Evolutionary conservation across 2,797 vertebrate genomes (phyloP).

Genomic region (Pristis pectinata): DNA sequence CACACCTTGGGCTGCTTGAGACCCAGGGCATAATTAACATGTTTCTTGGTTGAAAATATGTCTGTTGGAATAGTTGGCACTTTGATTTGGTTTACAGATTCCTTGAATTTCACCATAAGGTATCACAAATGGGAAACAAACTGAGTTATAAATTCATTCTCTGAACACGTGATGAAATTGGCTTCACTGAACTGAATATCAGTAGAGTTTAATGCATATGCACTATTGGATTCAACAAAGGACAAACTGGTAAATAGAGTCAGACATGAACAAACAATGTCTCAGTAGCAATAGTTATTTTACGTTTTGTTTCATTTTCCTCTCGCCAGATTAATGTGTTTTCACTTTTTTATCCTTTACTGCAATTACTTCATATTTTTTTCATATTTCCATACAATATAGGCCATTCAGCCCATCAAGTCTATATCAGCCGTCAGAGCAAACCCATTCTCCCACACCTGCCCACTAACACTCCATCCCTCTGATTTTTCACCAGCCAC

Average conservation of each 20-base stretch:
- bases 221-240: too few species aligned
- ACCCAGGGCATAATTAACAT: background rate
- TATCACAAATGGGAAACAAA: background rate
- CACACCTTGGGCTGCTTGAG: too few species aligned
- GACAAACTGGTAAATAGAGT: too few species aligned
- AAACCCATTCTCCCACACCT: background rate
- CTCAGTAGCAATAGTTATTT: background rate
- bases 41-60: background rate
- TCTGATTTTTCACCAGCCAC: too few species aligned
- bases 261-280: background rate
- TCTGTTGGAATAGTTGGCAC: background rate
- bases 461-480: too few species aligned
- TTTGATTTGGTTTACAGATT: background rate
- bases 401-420: background rate
- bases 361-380: background rate
- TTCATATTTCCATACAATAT: too few species aligned
- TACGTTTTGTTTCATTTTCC: background rate
- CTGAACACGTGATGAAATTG: too few species aligned
- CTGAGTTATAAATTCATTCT: too few species aligned
- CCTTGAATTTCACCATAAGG: background rate
- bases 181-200: too few species aligned
- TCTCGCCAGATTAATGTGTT: background rate
- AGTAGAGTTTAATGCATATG: too few species aligned
- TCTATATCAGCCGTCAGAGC: background rate
- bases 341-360: background rate